Conservation (phyloP, 1,140 invertebrate species). For the Harlomillsia oculata region DNA sequence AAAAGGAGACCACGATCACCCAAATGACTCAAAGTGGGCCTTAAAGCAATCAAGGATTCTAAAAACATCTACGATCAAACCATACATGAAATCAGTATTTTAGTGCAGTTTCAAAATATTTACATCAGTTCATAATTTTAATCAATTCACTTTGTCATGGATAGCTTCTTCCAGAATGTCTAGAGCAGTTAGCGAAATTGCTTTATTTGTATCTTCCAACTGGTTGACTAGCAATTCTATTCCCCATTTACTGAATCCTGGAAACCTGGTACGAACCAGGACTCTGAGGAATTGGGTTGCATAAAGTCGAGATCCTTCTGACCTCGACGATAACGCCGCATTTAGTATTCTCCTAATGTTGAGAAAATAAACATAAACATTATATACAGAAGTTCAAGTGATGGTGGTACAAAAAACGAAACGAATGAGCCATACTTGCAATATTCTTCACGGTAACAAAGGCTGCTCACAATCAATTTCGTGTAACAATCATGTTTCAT, state of each 20-base stretch:
- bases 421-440: constrained; percentile 49
- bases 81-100: background rate
- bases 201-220: constrained; percentile 64
- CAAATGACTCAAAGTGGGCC: constrained; percentile 62
- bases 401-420: constrained; percentile 14
- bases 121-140: background rate
- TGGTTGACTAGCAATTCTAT: constrained; percentile 69
- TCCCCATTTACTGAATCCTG: constrained; percentile 65
- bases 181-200: constrained; percentile 65
- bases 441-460: constrained; percentile 71
- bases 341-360: constrained; percentile 50
- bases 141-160: constrained; percentile 56
- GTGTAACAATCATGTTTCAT: constrained; percentile 84
- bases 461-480: constrained; percentile 77
- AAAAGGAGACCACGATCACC: constrained; percentile 75
- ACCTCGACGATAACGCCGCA: constrained; percentile 53
- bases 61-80: constrained; percentile 49
- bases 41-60: constrained; percentile 61
- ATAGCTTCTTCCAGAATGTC: constrained; percentile 84
- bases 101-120: background rate
- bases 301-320: constrained; percentile 71
- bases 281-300: constrained; percentile 81
- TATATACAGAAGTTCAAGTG: background rate
- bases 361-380: background rate
- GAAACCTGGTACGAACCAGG: constrained; percentile 61